These are phyloP conservation scores for Nymphalis urticae DNA, from an alignment of 2,888 invertebrate genomes.

Conservation along the genomic window DNA sequence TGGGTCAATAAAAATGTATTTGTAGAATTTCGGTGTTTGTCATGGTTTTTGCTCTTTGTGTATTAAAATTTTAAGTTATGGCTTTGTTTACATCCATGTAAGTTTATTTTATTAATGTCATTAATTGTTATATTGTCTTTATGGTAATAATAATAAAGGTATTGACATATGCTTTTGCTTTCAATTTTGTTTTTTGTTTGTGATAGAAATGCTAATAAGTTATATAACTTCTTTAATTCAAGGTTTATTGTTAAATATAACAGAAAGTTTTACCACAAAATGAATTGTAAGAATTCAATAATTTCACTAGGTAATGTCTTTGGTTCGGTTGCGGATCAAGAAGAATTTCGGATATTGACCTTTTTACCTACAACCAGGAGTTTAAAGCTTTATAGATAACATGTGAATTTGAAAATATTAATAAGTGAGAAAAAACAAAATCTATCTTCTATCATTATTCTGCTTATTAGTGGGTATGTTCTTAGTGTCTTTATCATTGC, in stretches of 20 bases:
- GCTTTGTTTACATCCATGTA: constrained; percentile 66
- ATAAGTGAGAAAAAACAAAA: too few species aligned
- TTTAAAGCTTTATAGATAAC: too few species aligned
- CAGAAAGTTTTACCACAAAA: not conserved
- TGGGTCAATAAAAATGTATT: constrained; percentile 66
- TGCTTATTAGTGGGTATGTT: too few species aligned
- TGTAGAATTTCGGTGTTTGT: constrained; percentile 60
- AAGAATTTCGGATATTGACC: too few species aligned
- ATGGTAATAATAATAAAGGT: constrained; percentile 21
- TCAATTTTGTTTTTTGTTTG: constrained; percentile 26
- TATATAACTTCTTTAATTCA: constrained; percentile 23
- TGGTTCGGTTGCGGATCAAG: too few species aligned
- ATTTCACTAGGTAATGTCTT: constrained; percentile 7
- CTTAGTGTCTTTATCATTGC: too few species aligned
- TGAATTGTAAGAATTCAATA: not conserved
- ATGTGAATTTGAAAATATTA: too few species aligned
- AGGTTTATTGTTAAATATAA: constrained; percentile 6
- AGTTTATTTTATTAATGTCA: constrained; percentile 50
- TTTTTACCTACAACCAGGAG: too few species aligned
- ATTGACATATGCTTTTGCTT: constrained; percentile 36
- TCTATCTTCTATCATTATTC: too few species aligned
- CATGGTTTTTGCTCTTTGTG: constrained; percentile 75
- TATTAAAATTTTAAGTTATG: constrained; percentile 53
- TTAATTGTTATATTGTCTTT: constrained; percentile 31
- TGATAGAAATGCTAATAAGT: constrained; percentile 14